Conservation (phyloP, 2,888 invertebrate species). For the Agapostemon virescens region DNA sequence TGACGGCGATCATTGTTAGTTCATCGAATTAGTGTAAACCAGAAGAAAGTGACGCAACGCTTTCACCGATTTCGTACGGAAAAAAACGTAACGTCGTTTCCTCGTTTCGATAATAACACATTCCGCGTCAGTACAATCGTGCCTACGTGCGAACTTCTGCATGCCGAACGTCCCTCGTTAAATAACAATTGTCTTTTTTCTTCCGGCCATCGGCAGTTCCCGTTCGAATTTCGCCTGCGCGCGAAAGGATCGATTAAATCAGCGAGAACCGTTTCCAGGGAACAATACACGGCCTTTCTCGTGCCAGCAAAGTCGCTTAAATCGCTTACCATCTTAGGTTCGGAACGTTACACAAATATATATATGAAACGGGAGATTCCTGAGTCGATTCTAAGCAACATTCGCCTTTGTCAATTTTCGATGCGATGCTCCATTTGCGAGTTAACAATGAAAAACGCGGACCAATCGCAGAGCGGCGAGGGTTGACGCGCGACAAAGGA, state of each 20-base stretch:
- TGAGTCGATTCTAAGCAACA: no score
- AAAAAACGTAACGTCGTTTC: conserved; percentile 13
- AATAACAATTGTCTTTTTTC: not conserved
- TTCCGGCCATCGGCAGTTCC: not conserved
- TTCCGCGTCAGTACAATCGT: not conserved
- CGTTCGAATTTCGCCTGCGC: not conserved
- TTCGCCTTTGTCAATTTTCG: no score
- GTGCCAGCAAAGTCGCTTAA: no score
- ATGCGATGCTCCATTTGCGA: no score
- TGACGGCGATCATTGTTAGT: not conserved
- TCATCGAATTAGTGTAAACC: not conserved
- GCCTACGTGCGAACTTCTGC: not conserved
- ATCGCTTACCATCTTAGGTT: no score
- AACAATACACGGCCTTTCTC: not conserved
- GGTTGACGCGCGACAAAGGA: no score
- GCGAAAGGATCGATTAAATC: not conserved
- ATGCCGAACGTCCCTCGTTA: not conserved
- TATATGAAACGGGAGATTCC: no score
- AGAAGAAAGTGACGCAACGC: not conserved
- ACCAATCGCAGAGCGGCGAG: no score
- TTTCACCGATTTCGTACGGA: conserved; percentile 1
- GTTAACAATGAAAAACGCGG: no score
- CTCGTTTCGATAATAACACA: conserved; percentile 9
- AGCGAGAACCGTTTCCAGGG: not conserved
- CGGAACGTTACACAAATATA: no score